These are phyloP conservation scores for Heterotis niloticus DNA, from an alignment of 2,113 vertebrate genomes.

Conservation along the genomic window DNA sequence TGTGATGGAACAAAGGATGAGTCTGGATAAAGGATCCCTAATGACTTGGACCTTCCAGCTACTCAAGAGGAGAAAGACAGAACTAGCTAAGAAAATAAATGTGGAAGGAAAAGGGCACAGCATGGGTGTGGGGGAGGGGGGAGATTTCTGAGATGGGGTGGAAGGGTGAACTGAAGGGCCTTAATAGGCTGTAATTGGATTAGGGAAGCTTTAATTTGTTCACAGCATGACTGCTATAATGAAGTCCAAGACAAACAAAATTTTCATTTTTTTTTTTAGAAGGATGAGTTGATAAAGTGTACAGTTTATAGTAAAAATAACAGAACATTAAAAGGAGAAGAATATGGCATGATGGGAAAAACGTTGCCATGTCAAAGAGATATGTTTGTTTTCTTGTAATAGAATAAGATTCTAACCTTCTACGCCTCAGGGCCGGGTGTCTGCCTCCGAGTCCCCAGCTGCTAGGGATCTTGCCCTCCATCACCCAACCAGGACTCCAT, in stretches of 20 bases:
- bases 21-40: neutral
- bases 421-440: constrained; percentile 51
- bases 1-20: neutral
- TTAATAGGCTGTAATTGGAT: neutral
- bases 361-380: neutral
- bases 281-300: neutral
- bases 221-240: neutral
- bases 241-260: neutral
- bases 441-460: constrained; percentile 54
- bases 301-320: neutral
- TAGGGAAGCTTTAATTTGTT: neutral
- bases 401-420: constrained; percentile 10
- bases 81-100: no score
- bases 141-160: neutral
- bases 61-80: no score
- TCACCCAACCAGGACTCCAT: constrained; percentile 54
- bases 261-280: neutral
- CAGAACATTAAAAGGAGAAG: neutral
- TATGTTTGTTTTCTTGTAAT: constrained; percentile 7
- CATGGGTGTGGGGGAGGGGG: no score
- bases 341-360: constrained; percentile 3
- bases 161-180: neutral
- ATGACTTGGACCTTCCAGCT: no score
- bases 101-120: no score
- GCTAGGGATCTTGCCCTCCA: constrained; percentile 56